Percentiles rank a stretch among this genome's conserved stretches.
Conservation (phyloP, 2,888 invertebrate species). For the Ochropleura leucogaster region DNA sequence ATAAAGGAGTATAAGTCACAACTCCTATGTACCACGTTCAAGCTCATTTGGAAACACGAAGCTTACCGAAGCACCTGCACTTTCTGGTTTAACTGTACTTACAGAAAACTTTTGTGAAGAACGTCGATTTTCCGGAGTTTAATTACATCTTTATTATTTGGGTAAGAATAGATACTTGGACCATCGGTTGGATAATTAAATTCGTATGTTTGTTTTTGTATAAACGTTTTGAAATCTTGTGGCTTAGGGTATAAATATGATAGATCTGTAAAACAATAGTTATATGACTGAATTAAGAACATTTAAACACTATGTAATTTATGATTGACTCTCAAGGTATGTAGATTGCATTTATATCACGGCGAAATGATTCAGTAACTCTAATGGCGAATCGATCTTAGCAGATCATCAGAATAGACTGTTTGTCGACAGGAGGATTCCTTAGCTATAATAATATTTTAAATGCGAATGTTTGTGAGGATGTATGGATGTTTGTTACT, state of each 20-base stretch:
- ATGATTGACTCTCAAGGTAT: background rate
- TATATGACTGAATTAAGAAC: background rate
- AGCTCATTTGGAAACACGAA: background rate
- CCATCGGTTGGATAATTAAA: constrained; percentile 65
- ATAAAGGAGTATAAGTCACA: too few species aligned
- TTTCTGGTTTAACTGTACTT: constrained; percentile 12
- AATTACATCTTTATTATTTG: background rate
- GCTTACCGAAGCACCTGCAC: background rate
- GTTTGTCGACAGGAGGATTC: too few species aligned
- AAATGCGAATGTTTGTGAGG: too few species aligned
- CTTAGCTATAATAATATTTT: too few species aligned
- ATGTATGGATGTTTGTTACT: too few species aligned
- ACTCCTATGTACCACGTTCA: background rate
- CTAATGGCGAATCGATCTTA: too few species aligned
- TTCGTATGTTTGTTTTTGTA: constrained; percentile 65
- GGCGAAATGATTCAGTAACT: background rate
- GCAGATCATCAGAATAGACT: too few species aligned
- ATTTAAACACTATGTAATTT: background rate
- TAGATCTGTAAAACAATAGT: constrained; percentile 65
- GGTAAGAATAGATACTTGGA: constrained; percentile 53
- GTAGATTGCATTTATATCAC: background rate
- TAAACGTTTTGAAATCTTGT: constrained; percentile 63
- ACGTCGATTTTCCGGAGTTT: constrained; percentile 35
- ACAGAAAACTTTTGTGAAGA: constrained; percentile 26
- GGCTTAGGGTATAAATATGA: constrained; percentile 73